phyloP scores from a whole-genome alignment of 2,113 vertebrate genomes.

The Hippocampus guttulatus region DNA sequence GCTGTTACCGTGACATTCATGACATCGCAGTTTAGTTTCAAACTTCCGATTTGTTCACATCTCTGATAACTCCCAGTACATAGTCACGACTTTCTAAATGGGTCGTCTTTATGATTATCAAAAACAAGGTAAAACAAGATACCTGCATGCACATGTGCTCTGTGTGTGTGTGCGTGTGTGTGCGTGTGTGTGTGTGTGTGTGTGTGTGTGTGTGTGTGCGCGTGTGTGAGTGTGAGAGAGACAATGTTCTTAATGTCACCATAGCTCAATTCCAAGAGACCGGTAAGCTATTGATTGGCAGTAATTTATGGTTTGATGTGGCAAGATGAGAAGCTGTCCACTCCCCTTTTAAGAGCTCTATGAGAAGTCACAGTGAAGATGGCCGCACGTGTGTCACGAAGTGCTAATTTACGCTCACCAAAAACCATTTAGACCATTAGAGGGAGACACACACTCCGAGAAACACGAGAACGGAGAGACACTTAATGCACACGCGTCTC shows the following conservation, averaged over 20 bases:
- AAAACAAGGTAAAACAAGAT: constrained; percentile 2
- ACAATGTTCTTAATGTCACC: constrained; percentile 63
- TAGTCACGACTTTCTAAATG: neutral
- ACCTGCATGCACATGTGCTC: too few species aligned
- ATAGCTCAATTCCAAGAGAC: constrained; percentile 76
- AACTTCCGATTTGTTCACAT: neutral
- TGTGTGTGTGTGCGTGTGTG: too few species aligned
- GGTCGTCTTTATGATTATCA: neutral
- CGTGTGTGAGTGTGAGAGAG: neutral
- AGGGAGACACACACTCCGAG: constrained; percentile 49
- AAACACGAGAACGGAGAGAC: constrained; percentile 52
- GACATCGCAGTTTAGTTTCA: neutral
- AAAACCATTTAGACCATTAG: constrained; percentile 71
- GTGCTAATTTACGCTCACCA: constrained; percentile 70
- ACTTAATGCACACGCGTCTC: constrained; percentile 61
- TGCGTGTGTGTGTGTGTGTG: too few species aligned
- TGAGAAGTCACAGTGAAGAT: constrained; percentile 66
- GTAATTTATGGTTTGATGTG: constrained; percentile 74
- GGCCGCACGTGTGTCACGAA: constrained; percentile 56
- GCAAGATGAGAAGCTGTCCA: constrained; percentile 70
- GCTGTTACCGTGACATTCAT: neutral
- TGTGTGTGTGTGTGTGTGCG: constrained; percentile 5
- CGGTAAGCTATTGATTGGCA: constrained; percentile 72
- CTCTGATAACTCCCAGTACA: neutral
- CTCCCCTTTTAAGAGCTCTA: constrained; percentile 73